Base-by-base conservation (phyloP, 2,797 vertebrate species). In the Gambusia yucatana region DNA sequence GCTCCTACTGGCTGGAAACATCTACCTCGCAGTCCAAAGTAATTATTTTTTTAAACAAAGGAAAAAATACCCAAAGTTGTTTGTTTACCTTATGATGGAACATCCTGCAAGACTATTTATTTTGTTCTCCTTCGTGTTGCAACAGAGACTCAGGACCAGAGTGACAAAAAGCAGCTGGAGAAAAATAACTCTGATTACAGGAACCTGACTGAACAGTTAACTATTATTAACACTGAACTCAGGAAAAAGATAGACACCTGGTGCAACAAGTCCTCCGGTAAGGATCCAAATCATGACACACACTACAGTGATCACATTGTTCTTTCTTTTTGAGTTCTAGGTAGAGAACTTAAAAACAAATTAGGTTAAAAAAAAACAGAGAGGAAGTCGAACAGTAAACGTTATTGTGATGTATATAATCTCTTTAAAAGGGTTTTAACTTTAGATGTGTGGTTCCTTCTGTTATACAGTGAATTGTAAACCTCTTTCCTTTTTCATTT, bases 1-100 rank as follows among this genome's bases (percentile, higher is more conserved):
- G 65, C 39, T 93, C n/a, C 83, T 93, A 25, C 55, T 91, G 47
- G 50, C 44, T 44, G 84, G 48, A 41, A 78, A 91, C 48, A 84
- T 92, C 80, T 77, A 4, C 30, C 73, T 93, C 0, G 39, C 30
- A 25, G 72, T 89, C 36, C 7, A 82, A 76, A 72, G 92, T 94
- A 57, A 86, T 87, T 22, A 6, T 30, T 25, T 17, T 65, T 36
- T 63, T 7, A 63, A 67, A 67, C 30, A 9, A 33, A 14, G 14
- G n/a, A 6, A 16, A 9, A 33, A 9, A 69, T 43, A 65, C 11
- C 10, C 2, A 43, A 69, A 25, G 43, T 25, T 69, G 4, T 43
- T 11, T 43, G 22, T 39, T 65, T 14, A 39, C 33, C 16, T 0
- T 63, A 33, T 33, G 30, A 63, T 63, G 30, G 14, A 17, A 63